phyloP scores from a whole-genome alignment of 2,797 vertebrate genomes.

The Enteromius thamalakanensis region DNA sequence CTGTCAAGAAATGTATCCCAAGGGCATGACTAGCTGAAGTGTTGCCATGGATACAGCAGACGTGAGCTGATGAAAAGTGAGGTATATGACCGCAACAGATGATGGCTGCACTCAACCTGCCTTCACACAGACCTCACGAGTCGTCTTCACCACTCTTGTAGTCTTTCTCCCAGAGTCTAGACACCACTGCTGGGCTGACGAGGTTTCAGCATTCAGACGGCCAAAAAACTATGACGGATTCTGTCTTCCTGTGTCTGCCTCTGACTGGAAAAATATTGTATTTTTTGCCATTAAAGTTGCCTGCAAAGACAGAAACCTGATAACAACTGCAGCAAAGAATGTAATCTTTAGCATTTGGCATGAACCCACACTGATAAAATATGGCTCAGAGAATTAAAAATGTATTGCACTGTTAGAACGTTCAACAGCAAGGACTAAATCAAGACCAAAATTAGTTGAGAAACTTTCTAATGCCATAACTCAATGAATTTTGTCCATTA shows the following conservation, averaged over 20 bases:
- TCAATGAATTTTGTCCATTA: neutral
- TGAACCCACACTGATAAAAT: neutral
- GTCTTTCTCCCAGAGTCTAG: conserved; percentile 11
- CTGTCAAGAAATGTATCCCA: conserved; percentile 74
- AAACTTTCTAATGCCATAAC: neutral
- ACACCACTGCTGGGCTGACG: neutral
- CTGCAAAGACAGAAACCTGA: neutral
- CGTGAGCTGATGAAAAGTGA: conserved; percentile 58
- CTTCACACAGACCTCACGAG: conserved; percentile 60
- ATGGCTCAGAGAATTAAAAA: neutral
- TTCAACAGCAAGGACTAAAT: neutral
- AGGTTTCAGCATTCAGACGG: neutral
- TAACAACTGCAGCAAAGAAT: neutral
- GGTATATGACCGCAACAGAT: conserved; percentile 53
- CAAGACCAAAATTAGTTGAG: neutral
- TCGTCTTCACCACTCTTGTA: conserved; percentile 52
- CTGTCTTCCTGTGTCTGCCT: neutral
- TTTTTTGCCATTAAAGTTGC: neutral
- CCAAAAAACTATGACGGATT: neutral
- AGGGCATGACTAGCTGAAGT: conserved; percentile 69
- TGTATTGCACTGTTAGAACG: neutral
- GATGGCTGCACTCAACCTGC: conserved; percentile 53
- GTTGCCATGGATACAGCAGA: conserved; percentile 78
- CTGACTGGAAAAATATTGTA: neutral
- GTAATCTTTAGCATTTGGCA: neutral